Conservation (phyloP, 2,113 vertebrate genomes). For the Gasterosteus nipponicus region DNA sequence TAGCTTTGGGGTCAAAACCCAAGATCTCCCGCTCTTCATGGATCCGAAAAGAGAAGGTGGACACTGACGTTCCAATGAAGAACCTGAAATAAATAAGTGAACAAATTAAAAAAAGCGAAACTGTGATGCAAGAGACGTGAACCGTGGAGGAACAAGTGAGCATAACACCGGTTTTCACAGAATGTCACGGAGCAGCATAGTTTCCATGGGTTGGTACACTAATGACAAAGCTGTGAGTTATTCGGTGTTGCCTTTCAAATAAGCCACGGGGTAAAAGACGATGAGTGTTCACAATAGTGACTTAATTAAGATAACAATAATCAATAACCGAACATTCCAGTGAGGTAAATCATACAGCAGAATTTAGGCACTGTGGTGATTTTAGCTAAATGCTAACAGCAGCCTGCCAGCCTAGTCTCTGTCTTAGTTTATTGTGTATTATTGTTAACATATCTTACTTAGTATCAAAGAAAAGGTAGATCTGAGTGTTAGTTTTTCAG, state of each 20-base stretch:
- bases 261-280: background rate
- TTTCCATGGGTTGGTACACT: background rate
- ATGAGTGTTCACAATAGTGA: background rate
- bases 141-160: background rate
- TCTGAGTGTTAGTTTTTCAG: background rate
- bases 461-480: background rate
- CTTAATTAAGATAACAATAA: background rate
- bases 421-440: too few relatives aligned
- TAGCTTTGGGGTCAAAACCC: slow-evolving; percentile 92
- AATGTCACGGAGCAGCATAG: background rate
- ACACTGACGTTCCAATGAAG: slow-evolving; percentile 96
- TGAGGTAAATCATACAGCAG: too few relatives aligned
- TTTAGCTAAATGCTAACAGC: too few relatives aligned
- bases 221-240: background rate
- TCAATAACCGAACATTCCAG: background rate
- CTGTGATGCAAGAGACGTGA: background rate
- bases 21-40: slow-evolving; percentile 96
- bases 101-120: background rate
- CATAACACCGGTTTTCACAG: background rate
- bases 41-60: slow-evolving; percentile 98
- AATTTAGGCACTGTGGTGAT: too few relatives aligned
- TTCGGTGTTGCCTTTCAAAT: background rate
- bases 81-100: slow-evolving; percentile 76
- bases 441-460: too few relatives aligned
- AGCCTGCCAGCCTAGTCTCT: too few relatives aligned